phyloP scores from a whole-genome alignment of 2,888 invertebrate genomes.

The Linyphia triangularis region DNA sequence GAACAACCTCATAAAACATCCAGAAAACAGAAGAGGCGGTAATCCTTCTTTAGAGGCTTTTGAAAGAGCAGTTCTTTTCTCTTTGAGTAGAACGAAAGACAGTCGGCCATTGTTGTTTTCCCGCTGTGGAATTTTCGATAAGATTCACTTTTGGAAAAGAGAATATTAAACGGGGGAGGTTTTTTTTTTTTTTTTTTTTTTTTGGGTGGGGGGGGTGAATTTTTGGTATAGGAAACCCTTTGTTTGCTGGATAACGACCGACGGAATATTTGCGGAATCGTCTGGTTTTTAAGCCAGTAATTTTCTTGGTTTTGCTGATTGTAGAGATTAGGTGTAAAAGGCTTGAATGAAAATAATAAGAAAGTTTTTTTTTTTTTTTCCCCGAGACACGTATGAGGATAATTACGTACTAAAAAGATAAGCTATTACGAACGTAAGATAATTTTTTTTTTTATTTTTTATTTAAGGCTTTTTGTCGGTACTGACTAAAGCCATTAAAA shows the following conservation, averaged over 20 bases:
- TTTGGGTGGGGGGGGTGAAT: too few species aligned
- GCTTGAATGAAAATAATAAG: too few species aligned
- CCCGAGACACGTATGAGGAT: too few species aligned
- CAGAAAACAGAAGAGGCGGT: background rate
- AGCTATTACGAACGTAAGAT: too few species aligned
- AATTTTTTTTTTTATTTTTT: too few species aligned
- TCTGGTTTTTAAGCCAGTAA: background rate
- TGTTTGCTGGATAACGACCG: background rate
- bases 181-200: background rate
- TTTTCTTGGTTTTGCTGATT: background rate
- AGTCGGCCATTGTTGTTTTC: background rate
- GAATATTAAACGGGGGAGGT: background rate
- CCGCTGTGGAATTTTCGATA: constrained; percentile 1
- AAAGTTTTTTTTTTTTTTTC: too few species aligned
- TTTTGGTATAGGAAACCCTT: background rate
- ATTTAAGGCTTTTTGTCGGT: too few species aligned
- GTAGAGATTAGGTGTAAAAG: background rate
- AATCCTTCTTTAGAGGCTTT: background rate
- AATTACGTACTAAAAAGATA: too few species aligned
- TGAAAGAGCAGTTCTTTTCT: background rate
- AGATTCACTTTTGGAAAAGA: background rate
- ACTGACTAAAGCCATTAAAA: too few species aligned
- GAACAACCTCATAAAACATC: background rate
- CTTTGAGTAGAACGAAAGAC: background rate
- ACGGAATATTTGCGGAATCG: background rate